These are phyloP conservation scores for Eulacestoma nigropectus DNA, from an alignment of 2,113 vertebrate species.

Conservation along the genomic window DNA sequence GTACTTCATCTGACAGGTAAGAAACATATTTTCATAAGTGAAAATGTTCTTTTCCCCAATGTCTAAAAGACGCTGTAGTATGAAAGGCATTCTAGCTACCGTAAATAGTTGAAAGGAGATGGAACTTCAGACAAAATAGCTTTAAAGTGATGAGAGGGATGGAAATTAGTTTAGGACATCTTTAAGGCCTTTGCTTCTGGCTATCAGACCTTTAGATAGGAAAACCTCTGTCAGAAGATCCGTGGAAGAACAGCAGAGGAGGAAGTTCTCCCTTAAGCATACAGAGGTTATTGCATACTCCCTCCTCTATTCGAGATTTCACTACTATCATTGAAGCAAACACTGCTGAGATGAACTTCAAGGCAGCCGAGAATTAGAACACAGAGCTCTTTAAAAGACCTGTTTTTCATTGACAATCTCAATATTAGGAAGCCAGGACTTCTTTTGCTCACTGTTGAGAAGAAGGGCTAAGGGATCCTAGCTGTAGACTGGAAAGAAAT, in stretches of 20 bases:
- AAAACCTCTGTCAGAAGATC: not conserved
- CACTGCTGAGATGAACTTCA: not conserved
- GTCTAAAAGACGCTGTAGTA: not conserved
- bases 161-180: not conserved
- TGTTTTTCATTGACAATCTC: not conserved
- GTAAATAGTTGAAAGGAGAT: not conserved
- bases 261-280: not conserved
- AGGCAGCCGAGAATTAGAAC: not conserved
- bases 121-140: not conserved
- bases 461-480: not conserved
- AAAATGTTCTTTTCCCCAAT: not conserved
- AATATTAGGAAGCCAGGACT: not conserved
- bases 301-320: not conserved
- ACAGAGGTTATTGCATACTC: rapidly evolving
- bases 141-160: not conserved
- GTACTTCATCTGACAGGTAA: not conserved
- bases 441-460: not conserved
- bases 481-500: not conserved
- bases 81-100: not conserved
- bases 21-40: not conserved
- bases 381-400: not conserved
- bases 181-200: not conserved
- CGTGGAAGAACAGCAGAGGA: not conserved
- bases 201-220: not conserved
- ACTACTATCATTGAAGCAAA: not conserved